Conservation (phyloP, 2,797 vertebrate genomes). For the Galago senegalensis region DNA sequence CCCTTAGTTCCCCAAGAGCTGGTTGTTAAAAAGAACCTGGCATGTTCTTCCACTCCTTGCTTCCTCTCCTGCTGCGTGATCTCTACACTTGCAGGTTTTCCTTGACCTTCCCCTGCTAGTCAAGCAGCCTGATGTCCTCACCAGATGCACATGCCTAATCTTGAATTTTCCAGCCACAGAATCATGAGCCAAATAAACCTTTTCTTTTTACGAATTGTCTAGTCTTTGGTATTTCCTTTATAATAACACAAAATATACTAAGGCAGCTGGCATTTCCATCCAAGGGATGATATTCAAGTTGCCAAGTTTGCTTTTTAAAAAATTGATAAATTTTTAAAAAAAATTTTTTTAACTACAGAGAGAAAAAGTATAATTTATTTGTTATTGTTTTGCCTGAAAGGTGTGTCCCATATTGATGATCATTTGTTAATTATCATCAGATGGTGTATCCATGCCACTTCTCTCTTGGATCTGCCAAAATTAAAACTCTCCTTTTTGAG, state of each 20-base stretch:
- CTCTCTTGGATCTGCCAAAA: background rate
- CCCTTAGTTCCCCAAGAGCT: background rate
- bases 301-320: background rate
- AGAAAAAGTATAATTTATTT: constrained; percentile 9
- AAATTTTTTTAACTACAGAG: background rate
- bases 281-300: background rate
- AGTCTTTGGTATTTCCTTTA: background rate
- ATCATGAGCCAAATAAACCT: background rate
- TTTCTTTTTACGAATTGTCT: background rate
- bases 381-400: constrained; percentile 11
- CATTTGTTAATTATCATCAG: background rate
- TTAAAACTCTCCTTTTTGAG: background rate
- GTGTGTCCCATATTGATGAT: background rate
- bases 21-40: background rate
- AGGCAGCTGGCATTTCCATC: background rate
- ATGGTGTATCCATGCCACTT: background rate
- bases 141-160: background rate
- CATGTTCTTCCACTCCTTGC: background rate
- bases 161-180: background rate
- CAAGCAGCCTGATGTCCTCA: background rate
- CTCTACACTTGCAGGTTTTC: background rate
- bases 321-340: background rate
- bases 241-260: background rate
- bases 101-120: background rate
- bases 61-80: background rate